Evolutionary conservation across 2,888 invertebrate species (phyloP), one percentile per base, ranked within the genome.

Genomic region (Orthosia cruda): DNA sequence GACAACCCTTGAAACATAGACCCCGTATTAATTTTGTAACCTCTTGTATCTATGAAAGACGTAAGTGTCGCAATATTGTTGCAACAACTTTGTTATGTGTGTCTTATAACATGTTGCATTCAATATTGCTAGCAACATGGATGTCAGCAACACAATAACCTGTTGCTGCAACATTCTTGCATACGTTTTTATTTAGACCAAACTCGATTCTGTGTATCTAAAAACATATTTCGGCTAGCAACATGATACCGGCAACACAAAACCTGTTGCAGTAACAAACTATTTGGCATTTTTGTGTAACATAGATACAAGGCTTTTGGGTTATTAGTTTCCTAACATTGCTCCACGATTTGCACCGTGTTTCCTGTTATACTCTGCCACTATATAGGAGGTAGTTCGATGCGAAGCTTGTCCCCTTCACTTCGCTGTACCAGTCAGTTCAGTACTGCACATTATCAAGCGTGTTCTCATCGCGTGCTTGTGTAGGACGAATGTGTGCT

Each of bases 381-480:
- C 11, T 15, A 49, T 15, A 47, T 18, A 11, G 26, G 13, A 13
- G 3, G 40, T 45, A 63, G 54, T 23, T 32, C 54, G 75, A 75
- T 69, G 84, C 77, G 76, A 67, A 67, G 9, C 40, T 40, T 40
- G 40, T 9, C 73, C 45, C 50, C 59, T 45, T 26, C 57, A 18
- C 3, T 0, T 40, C 5, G 18, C n/a, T n/a, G n/a, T n/a, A n/a
- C n/a, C n/a, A n/a, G n/a, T n/a, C n/a, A n/a, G n/a, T n/a, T n/a
- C n/a, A 54, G 40, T 63, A 54, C 70, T 58, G 49, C 68, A 74
- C 45, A 57, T 57, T 58, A 61, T 59, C 54, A 64, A 54, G 57
- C 64, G 64, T 68, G 78, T 61, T 67, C 59, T 77, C 77, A 72
- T 74, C 58, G 72, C 73, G 80, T 63, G 79, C 52, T 79, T 80